Evolutionary conservation across 2,888 invertebrate species (phyloP), one percentile per base, ranked within the genome.

Genomic region (Polylopha cassiicola): DNA sequence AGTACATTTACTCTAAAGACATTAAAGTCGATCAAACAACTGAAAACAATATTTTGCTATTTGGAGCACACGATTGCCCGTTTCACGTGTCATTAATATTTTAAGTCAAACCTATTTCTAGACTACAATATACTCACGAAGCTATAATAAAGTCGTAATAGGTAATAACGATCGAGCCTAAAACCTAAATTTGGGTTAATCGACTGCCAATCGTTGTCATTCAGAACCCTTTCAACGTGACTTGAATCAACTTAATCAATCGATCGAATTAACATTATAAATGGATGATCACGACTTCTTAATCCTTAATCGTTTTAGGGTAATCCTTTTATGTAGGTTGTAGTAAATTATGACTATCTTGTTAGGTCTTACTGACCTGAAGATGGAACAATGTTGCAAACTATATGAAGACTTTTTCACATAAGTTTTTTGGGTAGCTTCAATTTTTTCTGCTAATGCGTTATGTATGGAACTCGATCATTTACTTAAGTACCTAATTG

Each of bases 161-260:
- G 30, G 34, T 27, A n/a, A n/a, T n/a, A n/a, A n/a, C n/a, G n/a
- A n/a, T n/a, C n/a, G n/a, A n/a, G n/a, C n/a, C n/a, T n/a, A n/a
- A n/a, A n/a, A n/a, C n/a, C n/a, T n/a, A n/a, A n/a, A n/a, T n/a
- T 21, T 24, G 16, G 29, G 15, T 30, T 36, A 41, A 41, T 36
- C 41, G 41, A 41, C 29, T 36, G 24, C 36, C 41, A 36, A 41
- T 36, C 36, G 41, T 28, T 18, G 39, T 41, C 34, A 36, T 24
- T 24, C 16, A 14, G 21, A 41, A 17, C 39, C 27, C 33, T 38
- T 38, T 31, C 24, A 30, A 8, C 27, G 27, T 15, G n/a, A n/a
- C 13, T 27, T 20, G 32, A 17, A 31, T 11, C 28, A 10, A 26
- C 15, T 41, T 24, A 34, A 41, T 41, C 24, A 36, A 7, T 29